Base-by-base conservation (phyloP, 2,113 vertebrate species). In the Phodopus roborovskii region DNA sequence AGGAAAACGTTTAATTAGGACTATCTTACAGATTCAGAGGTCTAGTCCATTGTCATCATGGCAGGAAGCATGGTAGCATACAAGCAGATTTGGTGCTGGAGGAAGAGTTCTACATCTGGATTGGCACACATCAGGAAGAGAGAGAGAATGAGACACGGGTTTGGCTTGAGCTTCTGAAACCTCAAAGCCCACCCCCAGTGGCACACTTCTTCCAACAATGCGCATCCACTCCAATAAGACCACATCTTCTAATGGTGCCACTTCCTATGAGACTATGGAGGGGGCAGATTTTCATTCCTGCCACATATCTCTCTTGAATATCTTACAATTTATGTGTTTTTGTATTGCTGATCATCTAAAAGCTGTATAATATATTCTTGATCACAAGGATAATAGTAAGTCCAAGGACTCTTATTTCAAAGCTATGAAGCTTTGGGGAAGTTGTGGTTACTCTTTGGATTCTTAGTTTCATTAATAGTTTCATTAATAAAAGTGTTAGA, bases 351-450 rank as follows among this genome's bases (percentile, higher is more conserved):
- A 88, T 81, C 79, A 92, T 39, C 48, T 88, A 20, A 84, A 90
- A 96, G 56, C 42, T 88, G 75, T 66, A n/a, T 56, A 79, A 95
- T 13, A 56, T 73, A 45, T 56, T 87, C 68, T 74, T 17, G 45
- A 88, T 71, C 71, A 92, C 17, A 75, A 74, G n/a, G 10, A 71
- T 91, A 16, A 85, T 88, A 96, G 89, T 89, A 77, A 74, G 91
- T 42, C 10, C 50, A 87, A 71, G 20, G 70, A 79, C 62, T 94
- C 89, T 70, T 81, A 78, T 68, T 45, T 48, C 6, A 87, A 92
- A 91, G 33, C 56, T 17, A 9, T 75, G 42, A 70, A 71, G 42
- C 48, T 58, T 75, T 16, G 22, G 26, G 58, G 26, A 64, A 84
- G 45, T 45, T 64, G 26, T 15, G 16, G 26, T 45, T 64, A 28